Conservation (phyloP, 1,140 invertebrate genomes). For the Teleopsis dalmanni region DNA sequence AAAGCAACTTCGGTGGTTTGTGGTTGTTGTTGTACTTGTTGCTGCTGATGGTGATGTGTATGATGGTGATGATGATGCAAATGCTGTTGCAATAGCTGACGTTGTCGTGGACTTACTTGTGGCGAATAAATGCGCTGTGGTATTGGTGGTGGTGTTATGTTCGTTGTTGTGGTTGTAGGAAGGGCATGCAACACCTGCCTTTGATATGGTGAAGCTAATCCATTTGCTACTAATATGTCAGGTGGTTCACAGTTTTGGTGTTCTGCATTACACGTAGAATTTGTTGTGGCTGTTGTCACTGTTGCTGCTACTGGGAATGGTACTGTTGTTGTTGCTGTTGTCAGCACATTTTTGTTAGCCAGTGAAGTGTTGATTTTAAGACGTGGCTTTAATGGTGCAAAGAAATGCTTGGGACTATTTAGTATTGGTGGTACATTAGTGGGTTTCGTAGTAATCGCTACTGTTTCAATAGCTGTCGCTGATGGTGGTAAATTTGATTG, state of each 20-base stretch:
- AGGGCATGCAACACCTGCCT: slow-evolving; percentile 12
- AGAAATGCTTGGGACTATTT: slow-evolving; percentile 41
- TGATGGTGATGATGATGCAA: slow-evolving; percentile 6
- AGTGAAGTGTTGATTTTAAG: slow-evolving; percentile 37
- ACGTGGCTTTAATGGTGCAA: slow-evolving; percentile 39
- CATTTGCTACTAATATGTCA: slow-evolving; percentile 39
- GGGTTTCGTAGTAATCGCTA: slow-evolving; percentile 30
- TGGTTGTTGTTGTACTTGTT: slow-evolving; percentile 2
- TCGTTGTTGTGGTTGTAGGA: not conserved
- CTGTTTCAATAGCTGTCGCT: slow-evolving; percentile 24
- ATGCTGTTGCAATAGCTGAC: slow-evolving; percentile 17
- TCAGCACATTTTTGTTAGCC: slow-evolving; percentile 25
- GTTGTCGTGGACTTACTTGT: slow-evolving; percentile 32
- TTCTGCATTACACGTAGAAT: slow-evolving; percentile 7
- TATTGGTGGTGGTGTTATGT: slow-evolving; percentile 19
- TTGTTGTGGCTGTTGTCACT: not conserved
- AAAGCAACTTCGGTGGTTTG: no score
- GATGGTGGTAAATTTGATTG: no score
- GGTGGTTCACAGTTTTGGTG: slow-evolving; percentile 25
- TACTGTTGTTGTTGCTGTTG: slow-evolving; percentile 4
- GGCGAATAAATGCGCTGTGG: slow-evolving; percentile 10
- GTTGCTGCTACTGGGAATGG: slow-evolving; percentile 15
- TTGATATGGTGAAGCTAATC: slow-evolving; percentile 34
- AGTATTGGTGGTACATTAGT: slow-evolving; percentile 20
- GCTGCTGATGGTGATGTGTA: slow-evolving; percentile 13